phyloP scores from a whole-genome alignment of 2,888 invertebrate species.

The Cataglyphis livida region DNA sequence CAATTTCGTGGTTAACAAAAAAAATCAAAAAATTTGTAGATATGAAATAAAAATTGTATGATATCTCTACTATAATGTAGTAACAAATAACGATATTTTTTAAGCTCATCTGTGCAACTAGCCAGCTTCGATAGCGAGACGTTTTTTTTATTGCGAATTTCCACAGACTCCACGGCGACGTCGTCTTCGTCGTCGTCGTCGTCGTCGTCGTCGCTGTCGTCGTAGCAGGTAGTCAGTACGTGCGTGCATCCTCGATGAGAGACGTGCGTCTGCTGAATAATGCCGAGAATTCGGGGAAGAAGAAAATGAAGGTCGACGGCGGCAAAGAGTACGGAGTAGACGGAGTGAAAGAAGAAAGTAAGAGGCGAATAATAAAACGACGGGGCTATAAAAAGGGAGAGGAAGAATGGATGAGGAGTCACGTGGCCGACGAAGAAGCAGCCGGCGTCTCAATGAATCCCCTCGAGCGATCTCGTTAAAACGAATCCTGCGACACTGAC shows the following conservation, averaged over 20 bases:
- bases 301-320: constrained; percentile 67
- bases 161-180: constrained; percentile 53
- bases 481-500: constrained; percentile 67
- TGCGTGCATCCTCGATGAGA: constrained; percentile 77
- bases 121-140: constrained; percentile 61
- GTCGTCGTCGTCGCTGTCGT: constrained; percentile 53
- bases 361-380: constrained; percentile 70
- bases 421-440: constrained; percentile 76
- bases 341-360: constrained; percentile 53
- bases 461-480: constrained; percentile 78
- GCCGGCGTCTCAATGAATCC: constrained; percentile 74
- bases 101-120: constrained; percentile 49
- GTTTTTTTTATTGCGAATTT: constrained; percentile 73
- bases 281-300: constrained; percentile 77
- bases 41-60: not conserved
- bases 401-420: constrained; percentile 64
- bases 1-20: not conserved
- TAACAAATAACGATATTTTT: not conserved
- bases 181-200: constrained; percentile 47
- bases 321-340: not conserved
- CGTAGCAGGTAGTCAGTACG: constrained; percentile 71
- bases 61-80: not conserved
- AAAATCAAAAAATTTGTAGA: not conserved
- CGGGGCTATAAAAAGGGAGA: constrained; percentile 45
- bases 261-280: constrained; percentile 78